These are phyloP conservation scores for Gasteruption jaculator DNA, from an alignment of 2,888 invertebrate species.

Conservation along the genomic window DNA sequence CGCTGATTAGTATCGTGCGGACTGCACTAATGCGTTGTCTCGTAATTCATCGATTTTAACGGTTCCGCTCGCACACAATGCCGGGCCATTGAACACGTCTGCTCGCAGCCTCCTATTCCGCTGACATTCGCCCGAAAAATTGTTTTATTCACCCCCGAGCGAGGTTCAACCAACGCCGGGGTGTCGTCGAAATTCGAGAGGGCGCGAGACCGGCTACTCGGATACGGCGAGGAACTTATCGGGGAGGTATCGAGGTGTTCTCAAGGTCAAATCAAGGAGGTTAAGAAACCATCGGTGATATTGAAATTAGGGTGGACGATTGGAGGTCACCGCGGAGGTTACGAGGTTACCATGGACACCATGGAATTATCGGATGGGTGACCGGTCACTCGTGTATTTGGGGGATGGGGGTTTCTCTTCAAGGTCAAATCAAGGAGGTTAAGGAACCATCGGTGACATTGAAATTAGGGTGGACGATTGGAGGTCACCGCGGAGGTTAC, in stretches of 20 bases:
- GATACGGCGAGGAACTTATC: slow-evolving; percentile 5
- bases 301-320: slow-evolving; percentile 12
- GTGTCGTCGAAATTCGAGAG: too few species aligned
- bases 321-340: too few species aligned
- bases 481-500: too few species aligned
- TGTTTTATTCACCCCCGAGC: too few species aligned
- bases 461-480: slow-evolving; percentile 14
- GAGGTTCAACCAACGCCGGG: too few species aligned
- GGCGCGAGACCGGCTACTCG: too few species aligned
- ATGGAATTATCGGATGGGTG: too few species aligned
- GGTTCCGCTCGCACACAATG: slow-evolving; percentile 30
- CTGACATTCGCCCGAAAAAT: slow-evolving; percentile 23
- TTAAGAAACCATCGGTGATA: neutral
- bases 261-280: slow-evolving; percentile 5
- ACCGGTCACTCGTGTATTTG: too few species aligned
- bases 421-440: slow-evolving; percentile 4
- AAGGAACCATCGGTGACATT: neutral
- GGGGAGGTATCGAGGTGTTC: slow-evolving; percentile 8
- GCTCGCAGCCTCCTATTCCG: slow-evolving; percentile 22
- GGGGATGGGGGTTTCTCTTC: slow-evolving; percentile 8
- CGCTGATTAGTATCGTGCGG: slow-evolving; percentile 52
- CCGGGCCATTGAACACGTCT: slow-evolving; percentile 40
- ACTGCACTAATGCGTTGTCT: slow-evolving; percentile 50
- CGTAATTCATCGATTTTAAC: slow-evolving; percentile 52
- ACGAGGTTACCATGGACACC: too few species aligned